A percentile compares a stretch with the other conserved stretches of the same genome.
Evolutionary conservation across 2,888 invertebrate genomes (phyloP).

Genomic region (Lasioglossum pauxillum): DNA sequence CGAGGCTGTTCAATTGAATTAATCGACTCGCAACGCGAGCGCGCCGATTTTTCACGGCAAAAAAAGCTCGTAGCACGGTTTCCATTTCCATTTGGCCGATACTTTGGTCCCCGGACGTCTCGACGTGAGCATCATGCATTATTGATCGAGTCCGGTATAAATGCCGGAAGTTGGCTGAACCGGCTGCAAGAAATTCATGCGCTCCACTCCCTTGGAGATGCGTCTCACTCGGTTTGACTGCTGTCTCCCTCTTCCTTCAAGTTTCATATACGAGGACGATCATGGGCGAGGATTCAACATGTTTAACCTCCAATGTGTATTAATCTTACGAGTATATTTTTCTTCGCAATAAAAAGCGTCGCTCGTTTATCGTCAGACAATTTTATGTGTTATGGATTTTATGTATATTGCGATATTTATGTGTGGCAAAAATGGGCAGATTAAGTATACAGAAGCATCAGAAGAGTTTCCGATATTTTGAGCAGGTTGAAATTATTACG

Average conservation of each 20-base stretch:
- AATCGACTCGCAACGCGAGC: constrained; percentile 40
- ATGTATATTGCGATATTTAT: background rate
- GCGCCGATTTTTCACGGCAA: constrained; percentile 22
- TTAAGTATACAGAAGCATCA: background rate
- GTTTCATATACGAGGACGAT: background rate
- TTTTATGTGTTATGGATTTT: background rate
- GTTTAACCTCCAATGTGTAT: background rate
- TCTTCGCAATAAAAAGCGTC: background rate
- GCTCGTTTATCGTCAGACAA: background rate
- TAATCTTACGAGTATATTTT: background rate
- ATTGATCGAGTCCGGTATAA: constrained; percentile 54
- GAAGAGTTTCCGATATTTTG: background rate
- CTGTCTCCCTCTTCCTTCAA: background rate
- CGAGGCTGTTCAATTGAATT: constrained; percentile 60
- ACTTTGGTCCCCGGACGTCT: constrained; percentile 21
- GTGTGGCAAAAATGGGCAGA: background rate
- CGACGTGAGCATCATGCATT: constrained; percentile 42
- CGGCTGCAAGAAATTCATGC: constrained; percentile 57
- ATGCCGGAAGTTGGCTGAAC: constrained; percentile 39
- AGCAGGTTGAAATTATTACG: background rate
- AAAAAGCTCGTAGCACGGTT: constrained; percentile 13
- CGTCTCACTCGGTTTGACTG: constrained; percentile 2
- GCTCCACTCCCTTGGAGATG: constrained; percentile 27
- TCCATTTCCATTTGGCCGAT: constrained; percentile 52
- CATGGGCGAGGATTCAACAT: background rate